These are phyloP conservation scores for Frankliniella fusca DNA, from an alignment of 2,888 invertebrate species.

Conservation along the genomic window DNA sequence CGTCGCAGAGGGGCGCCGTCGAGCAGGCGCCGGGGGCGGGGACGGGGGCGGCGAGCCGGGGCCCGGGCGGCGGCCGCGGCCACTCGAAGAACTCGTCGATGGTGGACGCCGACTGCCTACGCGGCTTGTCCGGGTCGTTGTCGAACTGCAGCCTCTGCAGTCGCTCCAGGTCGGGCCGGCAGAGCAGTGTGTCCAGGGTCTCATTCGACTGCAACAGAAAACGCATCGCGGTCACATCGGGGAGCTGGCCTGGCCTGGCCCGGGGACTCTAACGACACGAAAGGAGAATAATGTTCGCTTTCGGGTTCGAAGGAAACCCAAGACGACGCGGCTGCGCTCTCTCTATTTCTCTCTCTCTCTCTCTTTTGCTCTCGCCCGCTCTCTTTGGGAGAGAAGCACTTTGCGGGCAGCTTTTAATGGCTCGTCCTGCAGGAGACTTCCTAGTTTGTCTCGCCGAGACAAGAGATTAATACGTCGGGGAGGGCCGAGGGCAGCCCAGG, in stretches of 20 bases:
- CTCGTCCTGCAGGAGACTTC: too few species aligned
- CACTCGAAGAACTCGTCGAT: conserved; percentile 65
- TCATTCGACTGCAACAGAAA: conserved; percentile 2
- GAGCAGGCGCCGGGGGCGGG: conserved; percentile 38
- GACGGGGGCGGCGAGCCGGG: conserved; percentile 38
- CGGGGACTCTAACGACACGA: too few species aligned
- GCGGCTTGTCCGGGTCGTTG: conserved; percentile 48
- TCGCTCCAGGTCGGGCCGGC: conserved; percentile 69
- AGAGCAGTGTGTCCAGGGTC: conserved; percentile 67
- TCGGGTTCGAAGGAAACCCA: too few species aligned
- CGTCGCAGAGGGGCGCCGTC: conserved; percentile 50
- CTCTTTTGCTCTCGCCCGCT: too few species aligned
- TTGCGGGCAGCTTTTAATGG: too few species aligned
- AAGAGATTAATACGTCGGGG: not conserved
- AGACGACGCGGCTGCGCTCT: too few species aligned
- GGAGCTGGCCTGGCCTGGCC: too few species aligned
- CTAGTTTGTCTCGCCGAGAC: too few species aligned
- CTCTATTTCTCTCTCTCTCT: too few species aligned
- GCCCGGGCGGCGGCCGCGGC: conserved; percentile 51
- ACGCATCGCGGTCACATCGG: not conserved
- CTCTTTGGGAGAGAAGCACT: too few species aligned
- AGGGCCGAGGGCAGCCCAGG: not conserved
- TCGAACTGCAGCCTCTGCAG: conserved; percentile 54
- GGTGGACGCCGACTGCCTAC: conserved; percentile 58
- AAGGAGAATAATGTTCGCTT: too few species aligned